Base-by-base conservation (phyloP, 30 jellyfish, hydroid and myxozoan genomes). In the Cassiopea andromeda region DNA sequence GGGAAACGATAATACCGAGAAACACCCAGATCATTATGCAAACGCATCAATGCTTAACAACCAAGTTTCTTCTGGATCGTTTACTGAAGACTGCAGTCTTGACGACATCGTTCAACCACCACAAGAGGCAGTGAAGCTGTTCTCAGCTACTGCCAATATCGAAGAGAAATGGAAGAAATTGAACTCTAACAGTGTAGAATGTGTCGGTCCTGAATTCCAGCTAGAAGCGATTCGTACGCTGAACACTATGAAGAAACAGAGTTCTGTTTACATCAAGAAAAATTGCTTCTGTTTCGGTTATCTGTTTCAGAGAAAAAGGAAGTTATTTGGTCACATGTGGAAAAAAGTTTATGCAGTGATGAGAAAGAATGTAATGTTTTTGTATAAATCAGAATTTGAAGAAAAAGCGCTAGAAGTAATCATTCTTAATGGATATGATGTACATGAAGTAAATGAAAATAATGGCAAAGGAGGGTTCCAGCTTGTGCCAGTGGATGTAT, bases 341-440 rank as follows among this genome's bases (percentile, higher is more conserved):
- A 78, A 85, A 59, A 57, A 61, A 44, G 87, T 85, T 1, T 85
- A n/a, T 73, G 92, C 80, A 47, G 78, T 85, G 1, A 73, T 85
- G 15, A 85, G 47, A 60, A 73, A 75, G 54, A 75, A 71, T 45
- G 78, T 73, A 81, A 54, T 73, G 80, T 46, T 85, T 16, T 70
- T 85, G 50, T 85, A 73, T 48, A 75, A 85, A 58, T 85, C 92
- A 13, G 92, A 85, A 44, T 43, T 48, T 18, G 92, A 75, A 16
- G 80, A 75, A 38, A 73, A 57, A 58, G 59, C 92, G 1, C 58
- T 60, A 38, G 92, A 66, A n/a, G 47, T 85, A 5, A 74, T 85
- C 27, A 75, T 85, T 54, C 78, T 85, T 54, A 59, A 50, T 13
- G 92, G 92, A 15, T 85, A 72, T 48, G 87, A 85, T 48, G 57